A percentile compares a stretch with the other conserved stretches of the same genome.
Conservation (phyloP, 2,888 invertebrate genomes). For the Scaptomyza tumidula region DNA sequence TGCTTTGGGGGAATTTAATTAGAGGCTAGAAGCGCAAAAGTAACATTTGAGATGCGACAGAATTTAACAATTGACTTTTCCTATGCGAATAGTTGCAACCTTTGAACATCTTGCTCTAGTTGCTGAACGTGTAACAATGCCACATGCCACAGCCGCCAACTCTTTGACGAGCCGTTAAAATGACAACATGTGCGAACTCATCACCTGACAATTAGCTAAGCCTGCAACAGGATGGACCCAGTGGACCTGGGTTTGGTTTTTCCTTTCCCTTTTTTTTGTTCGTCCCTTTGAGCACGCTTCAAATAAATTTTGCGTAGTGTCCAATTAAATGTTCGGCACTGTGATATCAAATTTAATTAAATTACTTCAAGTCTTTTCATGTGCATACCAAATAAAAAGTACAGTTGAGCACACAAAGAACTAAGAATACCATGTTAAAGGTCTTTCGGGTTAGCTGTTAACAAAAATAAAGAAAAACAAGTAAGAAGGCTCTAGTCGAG, state of each 20-base stretch:
- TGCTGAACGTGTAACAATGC: constrained; percentile 59
- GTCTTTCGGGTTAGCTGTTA: neutral
- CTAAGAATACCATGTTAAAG: neutral
- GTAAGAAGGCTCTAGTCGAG: too few species aligned
- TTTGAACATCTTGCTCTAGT: neutral
- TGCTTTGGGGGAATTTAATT: constrained; percentile 61
- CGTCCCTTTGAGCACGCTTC: constrained; percentile 61
- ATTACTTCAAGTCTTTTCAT: constrained; percentile 20
- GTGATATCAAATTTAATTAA: constrained; percentile 57
- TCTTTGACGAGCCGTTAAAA: constrained; percentile 55
- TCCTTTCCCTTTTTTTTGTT: neutral
- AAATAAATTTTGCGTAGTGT: constrained; percentile 55
- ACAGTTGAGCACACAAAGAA: neutral
- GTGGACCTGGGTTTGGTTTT: neutral
- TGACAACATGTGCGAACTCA: constrained; percentile 64
- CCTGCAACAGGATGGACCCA: constrained; percentile 38
- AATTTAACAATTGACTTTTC: constrained; percentile 33
- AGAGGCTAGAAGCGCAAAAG: constrained; percentile 15
- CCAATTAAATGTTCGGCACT: constrained; percentile 51
- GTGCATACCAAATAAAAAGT: neutral
- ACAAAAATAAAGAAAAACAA: neutral
- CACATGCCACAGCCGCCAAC: constrained; percentile 39
- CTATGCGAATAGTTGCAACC: constrained; percentile 9
- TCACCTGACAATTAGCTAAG: constrained; percentile 23
- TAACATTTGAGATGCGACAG: constrained; percentile 7